These are phyloP conservation scores for Luscinia luscinia DNA, from an alignment of 2,797 vertebrate species.

Conservation along the genomic window DNA sequence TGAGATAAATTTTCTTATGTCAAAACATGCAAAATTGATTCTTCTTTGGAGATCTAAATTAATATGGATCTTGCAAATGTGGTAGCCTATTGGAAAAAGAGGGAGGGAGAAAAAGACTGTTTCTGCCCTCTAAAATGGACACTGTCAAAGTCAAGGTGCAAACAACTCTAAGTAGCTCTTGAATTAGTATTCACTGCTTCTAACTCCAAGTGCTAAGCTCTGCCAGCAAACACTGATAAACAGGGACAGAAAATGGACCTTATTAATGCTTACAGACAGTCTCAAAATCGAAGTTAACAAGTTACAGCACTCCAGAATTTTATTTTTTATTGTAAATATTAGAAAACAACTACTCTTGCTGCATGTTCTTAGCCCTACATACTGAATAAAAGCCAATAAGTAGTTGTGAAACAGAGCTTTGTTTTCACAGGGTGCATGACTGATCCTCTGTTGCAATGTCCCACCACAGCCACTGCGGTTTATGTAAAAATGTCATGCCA, in stretches of 20 bases:
- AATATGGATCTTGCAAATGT: not conserved
- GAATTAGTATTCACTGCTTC: not conserved
- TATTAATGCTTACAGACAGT: not conserved
- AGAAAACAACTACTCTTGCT: not conserved
- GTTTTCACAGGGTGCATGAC: not conserved
- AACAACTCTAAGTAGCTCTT: not conserved
- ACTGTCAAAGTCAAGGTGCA: not conserved
- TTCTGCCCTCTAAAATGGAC: not conserved
- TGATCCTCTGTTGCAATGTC: not conserved
- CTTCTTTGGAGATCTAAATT: not conserved
- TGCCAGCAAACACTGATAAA: not conserved
- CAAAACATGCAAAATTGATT: conserved; percentile 29
- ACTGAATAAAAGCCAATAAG: not conserved
- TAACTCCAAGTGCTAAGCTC: not conserved
- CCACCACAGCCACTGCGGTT: not conserved
- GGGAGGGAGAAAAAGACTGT: not conserved
- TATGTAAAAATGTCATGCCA: not conserved
- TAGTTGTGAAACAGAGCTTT: not conserved
- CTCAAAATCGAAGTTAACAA: not conserved
- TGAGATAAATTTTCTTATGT: conserved; percentile 26
- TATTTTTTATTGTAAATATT: not conserved
- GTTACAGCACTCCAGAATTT: not conserved
- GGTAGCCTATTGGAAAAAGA: not conserved
- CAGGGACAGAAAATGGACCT: not conserved
- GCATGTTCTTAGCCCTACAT: not conserved